phyloP scores from a whole-genome alignment of 1,140 invertebrate species.

The Hetaerina americana region DNA sequence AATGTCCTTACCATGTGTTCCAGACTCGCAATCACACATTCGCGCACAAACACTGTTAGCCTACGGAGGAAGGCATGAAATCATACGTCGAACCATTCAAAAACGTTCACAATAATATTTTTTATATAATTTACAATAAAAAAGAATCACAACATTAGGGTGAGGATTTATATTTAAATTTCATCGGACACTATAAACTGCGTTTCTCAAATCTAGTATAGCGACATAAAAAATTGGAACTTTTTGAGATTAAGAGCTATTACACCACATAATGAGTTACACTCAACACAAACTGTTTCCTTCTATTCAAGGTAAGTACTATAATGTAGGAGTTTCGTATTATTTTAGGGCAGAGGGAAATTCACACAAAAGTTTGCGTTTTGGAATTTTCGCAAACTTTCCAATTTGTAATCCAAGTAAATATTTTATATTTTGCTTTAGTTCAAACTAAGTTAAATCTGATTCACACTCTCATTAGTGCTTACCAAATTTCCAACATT shows the following conservation, averaged over 20 bases:
- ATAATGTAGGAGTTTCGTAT: not conserved
- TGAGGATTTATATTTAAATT: not conserved
- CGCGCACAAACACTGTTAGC: not conserved
- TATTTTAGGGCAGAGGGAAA: not conserved
- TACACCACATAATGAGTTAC: not conserved
- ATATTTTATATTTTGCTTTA: no score
- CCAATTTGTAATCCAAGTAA: no score
- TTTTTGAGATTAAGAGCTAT: not conserved
- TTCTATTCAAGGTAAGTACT: not conserved
- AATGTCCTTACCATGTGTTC: not conserved
- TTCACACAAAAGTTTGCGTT: not conserved
- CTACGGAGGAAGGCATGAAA: not conserved
- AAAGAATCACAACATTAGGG: not conserved
- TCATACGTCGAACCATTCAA: not conserved
- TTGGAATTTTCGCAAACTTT: no score
- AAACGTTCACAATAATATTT: not conserved
- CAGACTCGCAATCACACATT: not conserved
- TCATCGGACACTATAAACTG: not conserved
- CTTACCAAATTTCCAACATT: no score
- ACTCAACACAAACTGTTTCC: not conserved
- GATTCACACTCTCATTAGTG: no score
- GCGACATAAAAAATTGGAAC: not conserved
- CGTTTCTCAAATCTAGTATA: not conserved
- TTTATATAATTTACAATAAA: not conserved
- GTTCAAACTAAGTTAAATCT: no score